A percentile compares a stretch with the other conserved stretches of the same genome.
Evolutionary conservation across 2,888 invertebrate species (phyloP).

Genomic region (Neuroscelio doddi): DNA sequence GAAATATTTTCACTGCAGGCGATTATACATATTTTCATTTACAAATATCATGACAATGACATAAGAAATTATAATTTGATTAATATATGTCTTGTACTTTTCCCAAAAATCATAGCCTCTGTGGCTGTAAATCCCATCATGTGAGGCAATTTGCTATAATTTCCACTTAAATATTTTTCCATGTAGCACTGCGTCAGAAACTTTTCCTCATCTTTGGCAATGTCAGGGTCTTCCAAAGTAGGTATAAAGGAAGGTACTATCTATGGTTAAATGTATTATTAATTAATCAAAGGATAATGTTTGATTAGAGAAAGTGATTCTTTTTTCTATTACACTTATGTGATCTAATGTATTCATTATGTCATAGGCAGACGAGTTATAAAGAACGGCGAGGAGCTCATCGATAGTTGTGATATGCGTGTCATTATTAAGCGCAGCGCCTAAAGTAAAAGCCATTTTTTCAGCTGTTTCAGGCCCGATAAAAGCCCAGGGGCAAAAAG

Average conservation of each 20-base stretch:
- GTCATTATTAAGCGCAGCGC: conserved; percentile 61
- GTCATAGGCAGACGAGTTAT: conserved; percentile 30
- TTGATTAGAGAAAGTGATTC: no score
- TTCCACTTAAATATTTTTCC: conserved; percentile 69
- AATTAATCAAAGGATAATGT: neutral
- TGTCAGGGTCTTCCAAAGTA: conserved; percentile 72
- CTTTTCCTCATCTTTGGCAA: conserved; percentile 70
- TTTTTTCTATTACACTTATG: conserved; percentile 23
- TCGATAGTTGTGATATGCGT: conserved; percentile 20
- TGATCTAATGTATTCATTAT: conserved; percentile 27
- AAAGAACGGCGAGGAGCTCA: conserved; percentile 37
- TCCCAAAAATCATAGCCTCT: conserved; percentile 44
- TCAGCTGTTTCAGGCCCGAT: conserved; percentile 58
- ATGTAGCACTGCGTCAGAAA: conserved; percentile 73
- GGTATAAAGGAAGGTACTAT: conserved; percentile 70
- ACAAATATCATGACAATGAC: no score
- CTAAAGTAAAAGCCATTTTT: conserved; percentile 45
- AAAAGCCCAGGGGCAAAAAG: conserved; percentile 61
- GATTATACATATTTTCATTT: no score
- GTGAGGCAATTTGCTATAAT: conserved; percentile 73
- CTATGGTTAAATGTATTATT: neutral
- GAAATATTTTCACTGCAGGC: no score
- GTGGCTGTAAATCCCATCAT: conserved; percentile 72
- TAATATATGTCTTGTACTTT: conserved; percentile 18
- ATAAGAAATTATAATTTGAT: no score